Evolutionary conservation across 2,888 invertebrate genomes (phyloP).

Genomic region (Cerastis leucographa): DNA sequence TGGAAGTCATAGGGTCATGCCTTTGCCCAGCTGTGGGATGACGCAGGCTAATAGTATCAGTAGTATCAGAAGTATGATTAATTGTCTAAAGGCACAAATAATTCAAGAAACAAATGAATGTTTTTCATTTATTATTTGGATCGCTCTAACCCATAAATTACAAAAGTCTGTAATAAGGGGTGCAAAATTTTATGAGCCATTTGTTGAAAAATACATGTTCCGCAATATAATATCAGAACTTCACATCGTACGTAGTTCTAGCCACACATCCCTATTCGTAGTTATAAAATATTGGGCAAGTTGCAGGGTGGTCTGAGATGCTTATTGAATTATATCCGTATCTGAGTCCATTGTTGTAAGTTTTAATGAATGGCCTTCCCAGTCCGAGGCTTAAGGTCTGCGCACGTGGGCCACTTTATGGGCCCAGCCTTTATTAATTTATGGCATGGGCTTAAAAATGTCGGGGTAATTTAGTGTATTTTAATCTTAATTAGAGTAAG

Average conservation of each 20-base stretch:
- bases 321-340: slow-evolving; percentile 88
- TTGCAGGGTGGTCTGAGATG: slow-evolving; percentile 65
- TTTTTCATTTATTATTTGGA: not conserved
- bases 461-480: slow-evolving; percentile 71
- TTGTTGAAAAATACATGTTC: not conserved
- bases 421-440: slow-evolving; percentile 68
- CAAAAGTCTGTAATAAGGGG: not conserved
- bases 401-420: slow-evolving; percentile 73
- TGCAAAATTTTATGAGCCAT: not conserved
- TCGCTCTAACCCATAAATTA: not conserved
- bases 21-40: too few species aligned
- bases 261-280: slow-evolving; percentile 57
- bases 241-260: slow-evolving; percentile 30
- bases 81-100: not conserved
- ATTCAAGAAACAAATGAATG: not conserved
- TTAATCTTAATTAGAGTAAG: slow-evolving; percentile 69
- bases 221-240: slow-evolving; percentile 16
- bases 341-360: slow-evolving; percentile 83
- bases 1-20: too few species aligned
- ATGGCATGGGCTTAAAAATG: slow-evolving; percentile 67
- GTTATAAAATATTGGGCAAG: slow-evolving; percentile 66
- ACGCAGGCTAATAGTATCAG: too few species aligned
- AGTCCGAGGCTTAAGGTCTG: slow-evolving; percentile 61
- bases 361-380: slow-evolving; percentile 84
- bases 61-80: not conserved